Evolutionary conservation across 2,113 vertebrate genomes (phyloP), one percentile per base, ranked within the genome.

Genomic region (Theropithecus gelada): DNA sequence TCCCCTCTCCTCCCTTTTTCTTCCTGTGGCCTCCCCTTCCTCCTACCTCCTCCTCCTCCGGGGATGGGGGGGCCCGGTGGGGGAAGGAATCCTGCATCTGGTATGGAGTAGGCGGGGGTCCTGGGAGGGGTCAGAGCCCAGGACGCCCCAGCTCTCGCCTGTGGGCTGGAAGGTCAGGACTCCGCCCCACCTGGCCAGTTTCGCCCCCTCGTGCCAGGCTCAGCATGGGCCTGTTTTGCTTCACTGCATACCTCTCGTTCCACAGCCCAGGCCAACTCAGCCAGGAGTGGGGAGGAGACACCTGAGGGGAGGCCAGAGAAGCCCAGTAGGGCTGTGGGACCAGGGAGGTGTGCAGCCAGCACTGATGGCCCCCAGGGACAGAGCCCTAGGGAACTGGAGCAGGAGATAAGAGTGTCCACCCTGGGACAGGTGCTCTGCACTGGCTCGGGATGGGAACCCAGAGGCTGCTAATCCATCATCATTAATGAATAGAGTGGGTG

Each of bases 191-290:
- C 84, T 88, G 55, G 35, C 75, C 61, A 16, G n/a, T 64, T 84
- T 90, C 78, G 16, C 81, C 79, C 22, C 43, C 70, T 38, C 0
- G 95, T 98, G 98, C 99, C 99, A 97, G 97, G 97, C 97, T 97
- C 93, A 8, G 85, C 17, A 7, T 68, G 90, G 95, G 90, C 79
- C 93, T 55, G 81, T 84, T 72, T 93, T 88, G 68, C 92, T 93
- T 93, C 87, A 32, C 94, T 13, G 35, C 97, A 97, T 98, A 92
- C 94, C 87, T 79, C 68, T 96, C 97, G 88, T 97, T 98, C 98
- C 95, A 83, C 66, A 96, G 73, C 48, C 76, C 27, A 48, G 43
- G 84, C 82, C 94, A 87, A 40, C 30, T 75, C 59, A 1, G 14
- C 75, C 25, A 2, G 12, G 40, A 7, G 13, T 66, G 0, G 20